These are phyloP conservation scores for Leistus spinibarbis DNA, from an alignment of 2,888 invertebrate genomes.

Conservation along the genomic window DNA sequence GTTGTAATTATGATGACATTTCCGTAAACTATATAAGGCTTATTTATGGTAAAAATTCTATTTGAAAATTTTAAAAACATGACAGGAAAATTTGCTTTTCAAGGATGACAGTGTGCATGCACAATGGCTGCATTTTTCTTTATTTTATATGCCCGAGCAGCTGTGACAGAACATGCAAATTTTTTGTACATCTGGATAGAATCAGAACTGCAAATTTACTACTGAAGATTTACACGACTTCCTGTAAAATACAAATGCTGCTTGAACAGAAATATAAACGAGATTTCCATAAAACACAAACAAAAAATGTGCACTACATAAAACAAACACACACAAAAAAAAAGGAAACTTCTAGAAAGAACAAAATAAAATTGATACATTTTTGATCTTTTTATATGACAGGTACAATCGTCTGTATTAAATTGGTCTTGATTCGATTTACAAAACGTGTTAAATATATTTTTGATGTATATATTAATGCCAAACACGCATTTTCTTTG, in stretches of 20 bases:
- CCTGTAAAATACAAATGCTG: not conserved
- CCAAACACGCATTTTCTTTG: too few relatives aligned
- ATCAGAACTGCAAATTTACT: not conserved
- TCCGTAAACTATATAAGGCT: not conserved
- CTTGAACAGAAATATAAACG: not conserved
- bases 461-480: too few relatives aligned
- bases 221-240: not conserved
- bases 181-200: slow-evolving; percentile 1
- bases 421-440: too few relatives aligned
- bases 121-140: slow-evolving; percentile 4
- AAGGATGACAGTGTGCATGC: slow-evolving; percentile 14
- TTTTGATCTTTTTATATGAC: not conserved
- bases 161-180: slow-evolving; percentile 7
- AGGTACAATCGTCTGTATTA: not conserved
- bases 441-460: too few relatives aligned
- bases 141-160: not conserved
- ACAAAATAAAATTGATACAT: not conserved
- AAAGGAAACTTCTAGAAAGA: not conserved
- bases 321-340: too few relatives aligned
- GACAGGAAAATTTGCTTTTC: slow-evolving; percentile 12
- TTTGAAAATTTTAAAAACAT: not conserved
- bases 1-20: not conserved
- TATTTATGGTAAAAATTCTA: not conserved
- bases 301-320: not conserved
- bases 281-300: not conserved